Conservation (phyloP, 1,140 invertebrate species). For the Coenobita brevimanus region DNA sequence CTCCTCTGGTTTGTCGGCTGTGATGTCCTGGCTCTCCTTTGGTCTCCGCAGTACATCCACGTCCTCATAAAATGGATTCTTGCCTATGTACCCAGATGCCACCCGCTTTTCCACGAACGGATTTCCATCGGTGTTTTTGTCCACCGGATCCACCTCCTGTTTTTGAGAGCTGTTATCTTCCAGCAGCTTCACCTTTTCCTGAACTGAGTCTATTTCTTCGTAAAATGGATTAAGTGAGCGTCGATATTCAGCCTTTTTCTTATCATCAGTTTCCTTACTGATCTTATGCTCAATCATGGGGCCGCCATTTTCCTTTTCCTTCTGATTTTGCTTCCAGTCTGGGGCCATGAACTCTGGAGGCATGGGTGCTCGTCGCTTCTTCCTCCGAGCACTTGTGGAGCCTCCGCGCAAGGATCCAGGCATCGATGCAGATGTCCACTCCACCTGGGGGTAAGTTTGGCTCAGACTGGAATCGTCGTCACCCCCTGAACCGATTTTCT, state of each 20-base stretch:
- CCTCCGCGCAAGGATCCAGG: slow-evolving; percentile 53
- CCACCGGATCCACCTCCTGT: not conserved
- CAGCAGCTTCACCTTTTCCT: slow-evolving; percentile 27
- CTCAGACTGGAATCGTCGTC: slow-evolving; percentile 46
- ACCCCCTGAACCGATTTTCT: slow-evolving; percentile 32
- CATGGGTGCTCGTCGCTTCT: slow-evolving; percentile 66
- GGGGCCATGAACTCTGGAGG: slow-evolving; percentile 59
- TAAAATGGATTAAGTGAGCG: slow-evolving; percentile 62
- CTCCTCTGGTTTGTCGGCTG: not conserved
- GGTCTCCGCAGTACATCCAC: slow-evolving; percentile 21
- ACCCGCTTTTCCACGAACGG: slow-evolving; percentile 44
- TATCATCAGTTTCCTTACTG: not conserved
- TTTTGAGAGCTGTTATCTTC: slow-evolving; percentile 15
- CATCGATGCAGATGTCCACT: slow-evolving; percentile 43
- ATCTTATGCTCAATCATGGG: not conserved
- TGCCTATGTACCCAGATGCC: slow-evolving; percentile 59
- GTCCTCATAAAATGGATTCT: slow-evolving; percentile 67
- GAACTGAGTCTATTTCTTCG: slow-evolving; percentile 52
- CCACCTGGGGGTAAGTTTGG: slow-evolving; percentile 41
- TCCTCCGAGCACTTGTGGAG: slow-evolving; percentile 48
- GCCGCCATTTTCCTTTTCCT: not conserved
- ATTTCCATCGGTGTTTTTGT: slow-evolving; percentile 20
- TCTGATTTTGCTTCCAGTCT: slow-evolving; percentile 37
- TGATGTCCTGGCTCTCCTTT: slow-evolving; percentile 4
- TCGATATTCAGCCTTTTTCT: slow-evolving; percentile 30